phyloP scores from a whole-genome alignment of 2,113 vertebrate species.

The Cricetomys ansorgei region DNA sequence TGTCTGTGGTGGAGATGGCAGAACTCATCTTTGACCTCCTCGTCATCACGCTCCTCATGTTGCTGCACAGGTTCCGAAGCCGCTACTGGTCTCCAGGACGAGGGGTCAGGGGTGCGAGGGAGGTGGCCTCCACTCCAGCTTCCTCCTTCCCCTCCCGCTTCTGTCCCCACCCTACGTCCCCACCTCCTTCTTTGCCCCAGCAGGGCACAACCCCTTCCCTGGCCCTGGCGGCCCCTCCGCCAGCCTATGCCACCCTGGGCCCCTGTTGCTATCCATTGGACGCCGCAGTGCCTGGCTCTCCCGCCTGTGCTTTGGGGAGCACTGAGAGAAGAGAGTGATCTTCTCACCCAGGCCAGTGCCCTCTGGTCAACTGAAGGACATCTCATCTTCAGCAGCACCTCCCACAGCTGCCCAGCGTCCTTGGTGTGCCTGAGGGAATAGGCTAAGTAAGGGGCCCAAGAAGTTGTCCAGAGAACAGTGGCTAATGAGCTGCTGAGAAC shows the following conservation, averaged over 20 bases:
- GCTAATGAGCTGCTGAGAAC: not conserved
- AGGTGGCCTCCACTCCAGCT: conserved; percentile 63
- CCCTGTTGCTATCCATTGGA: not conserved
- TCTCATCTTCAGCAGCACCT: not conserved
- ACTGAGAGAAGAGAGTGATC: not conserved
- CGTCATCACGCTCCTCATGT: conserved; percentile 84
- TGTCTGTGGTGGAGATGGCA: conserved; percentile 88
- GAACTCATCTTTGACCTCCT: conserved; percentile 88
- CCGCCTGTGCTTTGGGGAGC: not conserved
- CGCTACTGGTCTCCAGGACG: conserved; percentile 80
- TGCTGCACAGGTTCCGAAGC: conserved; percentile 83
- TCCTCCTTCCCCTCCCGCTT: conserved; percentile 59
- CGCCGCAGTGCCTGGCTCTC: not conserved
- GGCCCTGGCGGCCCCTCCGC: conserved; percentile 54
- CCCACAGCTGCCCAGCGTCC: not conserved
- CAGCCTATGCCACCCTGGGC: conserved; percentile 74
- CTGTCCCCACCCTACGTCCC: not conserved
- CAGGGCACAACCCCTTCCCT: not conserved
- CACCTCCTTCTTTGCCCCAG: not conserved
- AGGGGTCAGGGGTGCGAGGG: conserved; percentile 41
- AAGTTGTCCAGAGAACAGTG: not conserved
- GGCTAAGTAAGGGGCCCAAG: not conserved
- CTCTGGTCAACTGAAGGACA: not conserved
- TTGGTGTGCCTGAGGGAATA: not conserved
- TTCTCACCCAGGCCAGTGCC: not conserved